These are phyloP conservation scores for Adelges cooleyi DNA, from an alignment of 1,140 invertebrate genomes.

Conservation along the genomic window DNA sequence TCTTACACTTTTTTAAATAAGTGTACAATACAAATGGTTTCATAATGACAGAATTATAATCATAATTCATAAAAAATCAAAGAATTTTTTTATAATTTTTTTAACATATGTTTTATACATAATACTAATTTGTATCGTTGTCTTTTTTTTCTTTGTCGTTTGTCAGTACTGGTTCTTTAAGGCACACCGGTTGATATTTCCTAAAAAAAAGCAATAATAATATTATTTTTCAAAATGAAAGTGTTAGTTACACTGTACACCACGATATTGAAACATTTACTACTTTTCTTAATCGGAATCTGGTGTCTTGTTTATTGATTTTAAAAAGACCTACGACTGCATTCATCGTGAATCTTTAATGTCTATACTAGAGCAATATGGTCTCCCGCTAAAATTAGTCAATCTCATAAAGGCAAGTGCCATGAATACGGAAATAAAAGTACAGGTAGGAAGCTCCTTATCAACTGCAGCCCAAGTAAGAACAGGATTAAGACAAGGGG, in stretches of 20 bases:
- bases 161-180: not conserved
- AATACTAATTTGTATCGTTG: slow-evolving; percentile 1
- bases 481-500: slow-evolving; percentile 27
- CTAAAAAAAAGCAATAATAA: not conserved
- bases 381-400: not conserved
- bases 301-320: slow-evolving; percentile 30
- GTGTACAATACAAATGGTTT: too few species aligned
- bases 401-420: not conserved
- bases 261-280: too few species aligned
- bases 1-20: too few species aligned
- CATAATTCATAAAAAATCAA: too few species aligned
- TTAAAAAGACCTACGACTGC: slow-evolving; percentile 22
- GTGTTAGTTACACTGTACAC: too few species aligned
- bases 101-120: too few species aligned
- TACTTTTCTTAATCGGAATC: too few species aligned
- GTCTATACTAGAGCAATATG: slow-evolving; percentile 13
- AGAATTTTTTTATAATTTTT: too few species aligned
- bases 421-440: slow-evolving; percentile 8
- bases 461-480: not conserved
- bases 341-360: slow-evolving; percentile 13
- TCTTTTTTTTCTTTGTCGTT: not conserved
- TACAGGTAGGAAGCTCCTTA: not conserved
- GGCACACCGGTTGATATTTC: not conserved
- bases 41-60: too few species aligned
- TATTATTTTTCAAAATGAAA: not conserved